Conservation (phyloP, 2,888 invertebrate species). For the Acleris holmiana region DNA sequence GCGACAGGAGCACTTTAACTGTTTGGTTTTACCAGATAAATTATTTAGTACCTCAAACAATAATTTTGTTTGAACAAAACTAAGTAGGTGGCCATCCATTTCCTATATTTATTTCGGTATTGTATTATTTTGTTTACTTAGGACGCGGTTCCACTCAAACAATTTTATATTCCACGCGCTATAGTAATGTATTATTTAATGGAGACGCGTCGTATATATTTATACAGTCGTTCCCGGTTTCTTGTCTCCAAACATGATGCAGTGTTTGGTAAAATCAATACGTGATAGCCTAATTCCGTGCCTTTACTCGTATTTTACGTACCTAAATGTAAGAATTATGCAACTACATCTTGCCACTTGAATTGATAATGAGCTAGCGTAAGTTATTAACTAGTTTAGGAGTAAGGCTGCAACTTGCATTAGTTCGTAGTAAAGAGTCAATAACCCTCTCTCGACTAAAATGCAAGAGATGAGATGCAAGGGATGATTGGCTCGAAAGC, state of each 20-base stretch:
- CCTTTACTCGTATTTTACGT: conserved; percentile 50
- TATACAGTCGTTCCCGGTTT: conserved; percentile 30
- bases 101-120: conserved; percentile 15
- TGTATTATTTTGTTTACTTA: conserved; percentile 46
- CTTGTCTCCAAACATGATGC: conserved; percentile 38
- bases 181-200: conserved; percentile 48
- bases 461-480: conserved; percentile 1
- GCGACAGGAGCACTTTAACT: background rate
- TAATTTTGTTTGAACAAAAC: conserved; percentile 25
- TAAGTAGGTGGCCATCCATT: conserved; percentile 29
- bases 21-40: background rate
- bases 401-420: conserved; percentile 12
- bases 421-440: conserved; percentile 13
- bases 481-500: background rate
- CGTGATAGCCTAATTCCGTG: conserved; percentile 44
- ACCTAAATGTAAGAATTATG: conserved; percentile 44
- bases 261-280: conserved; percentile 51
- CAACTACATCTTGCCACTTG: conserved; percentile 26
- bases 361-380: conserved; percentile 22
- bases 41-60: conserved; percentile 3
- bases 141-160: conserved; percentile 44
- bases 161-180: conserved; percentile 50
- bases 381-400: conserved; percentile 28
- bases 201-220: conserved; percentile 42
- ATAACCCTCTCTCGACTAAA: conserved; percentile 33